Conservation (phyloP, 2,888 invertebrate genomes). For the Melanotus villosus region DNA sequence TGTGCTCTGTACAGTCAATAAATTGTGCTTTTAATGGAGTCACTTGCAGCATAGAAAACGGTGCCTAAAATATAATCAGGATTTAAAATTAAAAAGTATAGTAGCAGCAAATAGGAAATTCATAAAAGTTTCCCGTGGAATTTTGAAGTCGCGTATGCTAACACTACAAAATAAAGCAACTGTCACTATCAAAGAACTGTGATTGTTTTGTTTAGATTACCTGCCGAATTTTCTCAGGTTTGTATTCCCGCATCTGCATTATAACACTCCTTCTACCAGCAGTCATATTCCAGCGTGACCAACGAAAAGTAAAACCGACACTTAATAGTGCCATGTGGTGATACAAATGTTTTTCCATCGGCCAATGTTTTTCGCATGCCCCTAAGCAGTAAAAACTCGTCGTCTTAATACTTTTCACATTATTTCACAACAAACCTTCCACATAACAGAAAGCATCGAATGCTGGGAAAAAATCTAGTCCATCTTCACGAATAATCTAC, state of each 20-base stretch:
- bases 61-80: conserved; percentile 34
- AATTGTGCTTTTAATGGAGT: conserved; percentile 79
- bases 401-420: background rate
- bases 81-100: background rate
- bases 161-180: too few relatives aligned
- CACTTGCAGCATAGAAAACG: conserved; percentile 70
- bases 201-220: conserved; percentile 53
- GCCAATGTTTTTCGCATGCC: conserved; percentile 79
- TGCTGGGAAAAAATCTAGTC: conserved; percentile 88
- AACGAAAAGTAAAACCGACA: conserved; percentile 83
- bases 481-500: conserved; percentile 70
- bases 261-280: conserved; percentile 76
- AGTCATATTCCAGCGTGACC: conserved; percentile 78
- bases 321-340: conserved; percentile 84
- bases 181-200: conserved; percentile 7
- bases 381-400: background rate
- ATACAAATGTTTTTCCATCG: conserved; percentile 82
- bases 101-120: background rate
- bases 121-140: too few relatives aligned
- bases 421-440: conserved; percentile 67
- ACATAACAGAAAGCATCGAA: conserved; percentile 82
- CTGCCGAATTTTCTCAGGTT: conserved; percentile 67
- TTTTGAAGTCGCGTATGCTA: too few relatives aligned
- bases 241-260: conserved; percentile 77
- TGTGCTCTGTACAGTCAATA: conserved; percentile 84